Evolutionary conservation across 1,140 invertebrate species (phyloP).

Genomic region (Battus philenor): DNA sequence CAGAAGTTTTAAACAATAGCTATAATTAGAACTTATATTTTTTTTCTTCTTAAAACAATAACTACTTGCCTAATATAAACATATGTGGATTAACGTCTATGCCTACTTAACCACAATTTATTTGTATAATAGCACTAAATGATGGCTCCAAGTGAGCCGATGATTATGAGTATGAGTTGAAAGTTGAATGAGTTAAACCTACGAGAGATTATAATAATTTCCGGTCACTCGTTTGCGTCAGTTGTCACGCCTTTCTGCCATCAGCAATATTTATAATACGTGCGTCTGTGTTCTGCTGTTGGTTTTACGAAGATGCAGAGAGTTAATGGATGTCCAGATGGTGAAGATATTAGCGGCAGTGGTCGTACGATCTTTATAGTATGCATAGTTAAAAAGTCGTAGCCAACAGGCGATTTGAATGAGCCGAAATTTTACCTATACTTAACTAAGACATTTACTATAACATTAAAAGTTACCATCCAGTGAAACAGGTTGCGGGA

Average conservation of each 20-base stretch:
- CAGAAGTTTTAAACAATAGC: conserved; percentile 27
- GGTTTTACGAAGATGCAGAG: no score
- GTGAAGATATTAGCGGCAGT: no score
- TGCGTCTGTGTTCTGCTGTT: no score
- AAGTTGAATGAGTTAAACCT: background rate
- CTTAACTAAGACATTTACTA: conserved; percentile 1
- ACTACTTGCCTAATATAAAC: conserved; percentile 52
- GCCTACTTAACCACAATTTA: conserved; percentile 50
- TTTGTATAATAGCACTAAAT: conserved; percentile 51
- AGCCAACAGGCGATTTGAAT: no score
- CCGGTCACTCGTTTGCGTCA: no score
- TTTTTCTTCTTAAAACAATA: conserved; percentile 29
- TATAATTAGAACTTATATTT: conserved; percentile 36
- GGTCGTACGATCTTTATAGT: no score
- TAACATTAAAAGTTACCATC: background rate
- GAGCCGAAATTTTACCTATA: background rate
- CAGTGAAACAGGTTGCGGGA: background rate
- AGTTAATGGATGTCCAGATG: no score
- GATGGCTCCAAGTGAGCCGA: conserved; percentile 16
- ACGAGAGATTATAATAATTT: background rate
- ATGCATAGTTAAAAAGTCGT: no score
- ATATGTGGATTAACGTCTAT: conserved; percentile 45
- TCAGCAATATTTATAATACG: no score
- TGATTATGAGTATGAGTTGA: background rate
- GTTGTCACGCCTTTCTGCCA: no score